Conservation (phyloP, 2,888 invertebrate species). For the Chirona hameri region DNA sequence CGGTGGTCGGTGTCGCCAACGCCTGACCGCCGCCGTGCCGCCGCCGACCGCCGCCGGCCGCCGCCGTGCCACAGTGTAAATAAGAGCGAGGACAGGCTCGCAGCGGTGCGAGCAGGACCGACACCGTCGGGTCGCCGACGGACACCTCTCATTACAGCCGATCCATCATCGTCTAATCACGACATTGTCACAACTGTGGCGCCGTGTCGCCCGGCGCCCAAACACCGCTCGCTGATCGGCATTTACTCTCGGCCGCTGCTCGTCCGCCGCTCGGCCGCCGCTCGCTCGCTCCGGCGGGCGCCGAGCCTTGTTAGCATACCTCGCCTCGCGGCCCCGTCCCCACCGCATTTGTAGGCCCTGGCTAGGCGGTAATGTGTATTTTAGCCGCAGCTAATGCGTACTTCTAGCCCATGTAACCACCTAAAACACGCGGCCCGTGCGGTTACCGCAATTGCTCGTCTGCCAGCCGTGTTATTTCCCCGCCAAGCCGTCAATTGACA, state of each 20-base stretch:
- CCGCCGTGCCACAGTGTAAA: not conserved
- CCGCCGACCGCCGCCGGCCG: too few relatives aligned
- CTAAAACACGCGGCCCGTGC: conserved; percentile 25
- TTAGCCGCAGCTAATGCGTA: conserved; percentile 22
- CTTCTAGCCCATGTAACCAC: conserved; percentile 8
- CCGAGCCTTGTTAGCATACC: conserved; percentile 7
- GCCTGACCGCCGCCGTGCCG: too few relatives aligned
- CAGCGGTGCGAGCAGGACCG: not conserved
- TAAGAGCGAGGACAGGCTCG: not conserved
- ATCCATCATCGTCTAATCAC: conserved; percentile 23
- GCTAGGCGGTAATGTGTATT: not conserved
- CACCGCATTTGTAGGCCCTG: not conserved
- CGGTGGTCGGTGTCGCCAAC: too few relatives aligned
- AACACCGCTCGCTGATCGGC: not conserved
- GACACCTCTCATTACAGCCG: conserved; percentile 4
- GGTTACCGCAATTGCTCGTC: conserved; percentile 23
- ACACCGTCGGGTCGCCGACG: not conserved
- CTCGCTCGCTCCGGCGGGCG: not conserved
- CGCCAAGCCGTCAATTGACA: conserved; percentile 27
- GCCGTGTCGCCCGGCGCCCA: not conserved
- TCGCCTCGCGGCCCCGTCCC: not conserved
- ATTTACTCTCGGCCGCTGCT: not conserved
- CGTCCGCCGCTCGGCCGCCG: not conserved
- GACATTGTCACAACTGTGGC: conserved; percentile 3
- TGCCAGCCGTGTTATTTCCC: not conserved